Conservation (phyloP, 2,888 invertebrate species). For the Melanophora roralis region DNA sequence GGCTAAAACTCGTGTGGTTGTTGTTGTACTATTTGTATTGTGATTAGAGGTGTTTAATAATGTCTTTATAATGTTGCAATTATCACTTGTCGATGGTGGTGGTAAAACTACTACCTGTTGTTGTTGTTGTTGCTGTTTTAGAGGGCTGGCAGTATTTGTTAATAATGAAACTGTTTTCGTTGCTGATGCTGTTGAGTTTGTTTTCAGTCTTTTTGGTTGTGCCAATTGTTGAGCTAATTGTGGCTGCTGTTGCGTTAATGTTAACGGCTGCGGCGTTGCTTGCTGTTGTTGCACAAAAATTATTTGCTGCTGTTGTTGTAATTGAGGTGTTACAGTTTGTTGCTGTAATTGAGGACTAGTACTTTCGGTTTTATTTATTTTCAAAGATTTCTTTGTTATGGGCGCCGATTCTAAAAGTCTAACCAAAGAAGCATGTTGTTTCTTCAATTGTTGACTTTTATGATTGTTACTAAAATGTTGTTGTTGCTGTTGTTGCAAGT, state of each 20-base stretch:
- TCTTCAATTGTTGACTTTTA: slow-evolving; percentile 78
- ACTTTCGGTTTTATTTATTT: slow-evolving; percentile 54
- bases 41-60: slow-evolving; percentile 56
- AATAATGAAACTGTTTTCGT: slow-evolving; percentile 55
- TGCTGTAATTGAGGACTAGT: slow-evolving; percentile 54
- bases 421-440: slow-evolving; percentile 82
- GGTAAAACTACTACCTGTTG: slow-evolving; percentile 50
- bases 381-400: slow-evolving; percentile 67
- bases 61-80: slow-evolving; percentile 57
- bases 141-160: slow-evolving; percentile 8
- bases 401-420: slow-evolving; percentile 81
- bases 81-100: slow-evolving; percentile 50
- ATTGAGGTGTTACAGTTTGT: slow-evolving; percentile 57
- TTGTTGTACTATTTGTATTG: slow-evolving; percentile 51
- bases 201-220: slow-evolving; percentile 76
- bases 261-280: slow-evolving; percentile 59
- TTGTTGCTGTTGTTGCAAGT: slow-evolving; percentile 64
- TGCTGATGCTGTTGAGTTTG: slow-evolving; percentile 38
- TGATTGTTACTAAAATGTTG: slow-evolving; percentile 56
- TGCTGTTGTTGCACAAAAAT: slow-evolving; percentile 63
- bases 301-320: slow-evolving; percentile 58
- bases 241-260: slow-evolving; percentile 48
- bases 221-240: slow-evolving; percentile 64
- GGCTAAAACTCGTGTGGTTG: slow-evolving; percentile 38
- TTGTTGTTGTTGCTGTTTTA: slow-evolving; percentile 54